These are phyloP conservation scores for Gallirallus australis DNA, from an alignment of 2,797 vertebrate genomes.

Conservation along the genomic window DNA sequence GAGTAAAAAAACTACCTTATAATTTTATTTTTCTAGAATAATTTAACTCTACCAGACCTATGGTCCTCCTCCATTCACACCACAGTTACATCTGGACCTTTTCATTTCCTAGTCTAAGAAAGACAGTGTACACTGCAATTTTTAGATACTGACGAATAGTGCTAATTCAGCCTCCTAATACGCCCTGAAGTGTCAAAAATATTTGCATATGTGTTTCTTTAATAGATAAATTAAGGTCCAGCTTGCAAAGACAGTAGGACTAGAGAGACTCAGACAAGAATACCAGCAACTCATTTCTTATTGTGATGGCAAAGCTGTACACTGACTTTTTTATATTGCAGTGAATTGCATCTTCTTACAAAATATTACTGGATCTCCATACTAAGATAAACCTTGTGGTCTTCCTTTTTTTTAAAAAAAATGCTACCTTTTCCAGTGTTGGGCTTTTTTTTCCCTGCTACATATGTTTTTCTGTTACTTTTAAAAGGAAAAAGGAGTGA, in stretches of 20 bases:
- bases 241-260: neutral
- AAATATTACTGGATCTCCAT: neutral
- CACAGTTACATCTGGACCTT: neutral
- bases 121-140: neutral
- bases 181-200: neutral
- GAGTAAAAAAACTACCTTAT: neutral
- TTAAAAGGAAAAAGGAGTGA: neutral
- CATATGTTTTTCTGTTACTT: neutral
- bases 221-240: neutral
- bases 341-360: neutral
- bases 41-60: neutral
- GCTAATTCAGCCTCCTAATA: neutral
- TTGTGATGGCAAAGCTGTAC: neutral
- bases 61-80: neutral
- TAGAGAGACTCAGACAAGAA: neutral
- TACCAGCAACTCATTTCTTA: neutral
- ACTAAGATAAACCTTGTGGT: neutral
- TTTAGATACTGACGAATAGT: neutral
- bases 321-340: neutral
- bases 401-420: neutral
- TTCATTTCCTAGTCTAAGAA: neutral
- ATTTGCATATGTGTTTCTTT: neutral
- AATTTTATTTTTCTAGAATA: neutral
- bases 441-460: neutral
- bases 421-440: neutral